Base-by-base conservation (phyloP, 2,113 vertebrate genomes). In the Pelvicachromis taeniatus region DNA sequence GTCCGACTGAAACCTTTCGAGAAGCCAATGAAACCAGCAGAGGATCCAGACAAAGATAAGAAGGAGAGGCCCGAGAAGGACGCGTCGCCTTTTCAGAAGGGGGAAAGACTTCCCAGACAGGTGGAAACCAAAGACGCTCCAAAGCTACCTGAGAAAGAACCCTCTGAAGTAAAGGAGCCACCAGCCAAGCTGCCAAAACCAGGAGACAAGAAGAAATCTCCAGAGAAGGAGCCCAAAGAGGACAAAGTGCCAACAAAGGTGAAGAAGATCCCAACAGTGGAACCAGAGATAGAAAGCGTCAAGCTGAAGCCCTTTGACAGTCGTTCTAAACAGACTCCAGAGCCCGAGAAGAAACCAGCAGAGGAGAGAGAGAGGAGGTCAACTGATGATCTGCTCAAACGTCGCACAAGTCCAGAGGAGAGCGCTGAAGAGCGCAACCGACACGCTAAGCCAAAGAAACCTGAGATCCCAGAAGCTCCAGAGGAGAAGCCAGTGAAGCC, bases 1-100 rank as follows among this genome's bases (percentile, higher is more conserved):
- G 83, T 96, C 7, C 94, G 93, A 81, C 90, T 97, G 6, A 96
- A 96, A 91, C 94, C 96, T 14, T 95, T 96, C 89, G 93, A 95
- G 80, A 96, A 92, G 86, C 93, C 95, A 56, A 50, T 31, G 12
- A 93, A 94, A 95, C 38, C 78, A 79, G 56, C 58, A 13, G 84
- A 92, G 21, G 94, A 94, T 53, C 65, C 86, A 23, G 85, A 91
- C 50, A 94, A 92, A 90, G 97, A 94, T 87, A 95, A 92, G 95
- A 97, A 95, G 91, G 97, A 97, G 85, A 91, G 21, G 19, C 90
- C 89, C 42, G 90, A 93, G 21, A 92, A 97, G 77, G 93, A 95
- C 82, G 19, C 75, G 9, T 21, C 88, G 17, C 56, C 92, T 88
- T 93, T 95, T 75, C 90, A 96, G 78, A 94, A 85, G 84, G 82